These are phyloP conservation scores for Clamator glandarius DNA, from an alignment of 2,797 vertebrate species.

Conservation along the genomic window DNA sequence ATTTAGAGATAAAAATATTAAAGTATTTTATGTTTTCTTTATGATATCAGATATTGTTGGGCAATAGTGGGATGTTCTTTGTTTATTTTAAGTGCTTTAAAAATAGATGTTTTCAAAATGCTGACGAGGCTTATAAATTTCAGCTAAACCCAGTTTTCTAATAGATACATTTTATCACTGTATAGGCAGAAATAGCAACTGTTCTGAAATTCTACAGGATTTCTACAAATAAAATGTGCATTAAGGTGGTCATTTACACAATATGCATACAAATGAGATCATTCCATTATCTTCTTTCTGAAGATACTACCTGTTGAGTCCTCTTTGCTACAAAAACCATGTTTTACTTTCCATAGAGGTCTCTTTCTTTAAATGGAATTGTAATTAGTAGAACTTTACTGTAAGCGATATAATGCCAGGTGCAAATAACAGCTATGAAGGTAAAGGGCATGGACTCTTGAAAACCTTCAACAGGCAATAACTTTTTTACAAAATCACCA, in stretches of 20 bases:
- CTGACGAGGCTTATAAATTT: neutral
- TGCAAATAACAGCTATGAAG: neutral
- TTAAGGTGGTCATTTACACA: neutral
- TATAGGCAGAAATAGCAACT: neutral
- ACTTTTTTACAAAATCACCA: neutral
- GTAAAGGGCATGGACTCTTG: neutral
- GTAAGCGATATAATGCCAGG: neutral
- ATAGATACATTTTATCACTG: neutral
- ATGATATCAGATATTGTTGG: neutral
- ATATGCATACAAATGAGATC: neutral
- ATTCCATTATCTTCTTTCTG: neutral
- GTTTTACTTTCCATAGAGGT: neutral
- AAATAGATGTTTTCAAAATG: neutral
- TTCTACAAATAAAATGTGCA: neutral
- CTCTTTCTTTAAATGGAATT: neutral
- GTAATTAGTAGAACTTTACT: neutral
- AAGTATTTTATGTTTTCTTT: neutral
- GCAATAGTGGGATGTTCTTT: neutral
- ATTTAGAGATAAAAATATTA: constrained; percentile 12
- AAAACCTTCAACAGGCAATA: neutral
- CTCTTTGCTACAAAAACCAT: neutral
- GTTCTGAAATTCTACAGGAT: neutral
- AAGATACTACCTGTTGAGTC: neutral
- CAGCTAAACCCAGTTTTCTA: neutral
- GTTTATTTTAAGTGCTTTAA: neutral